Evolutionary conservation across 2,113 vertebrate species (phyloP), one percentile per base, ranked within the genome.

Genomic region (Amphiprion ocellaris): DNA sequence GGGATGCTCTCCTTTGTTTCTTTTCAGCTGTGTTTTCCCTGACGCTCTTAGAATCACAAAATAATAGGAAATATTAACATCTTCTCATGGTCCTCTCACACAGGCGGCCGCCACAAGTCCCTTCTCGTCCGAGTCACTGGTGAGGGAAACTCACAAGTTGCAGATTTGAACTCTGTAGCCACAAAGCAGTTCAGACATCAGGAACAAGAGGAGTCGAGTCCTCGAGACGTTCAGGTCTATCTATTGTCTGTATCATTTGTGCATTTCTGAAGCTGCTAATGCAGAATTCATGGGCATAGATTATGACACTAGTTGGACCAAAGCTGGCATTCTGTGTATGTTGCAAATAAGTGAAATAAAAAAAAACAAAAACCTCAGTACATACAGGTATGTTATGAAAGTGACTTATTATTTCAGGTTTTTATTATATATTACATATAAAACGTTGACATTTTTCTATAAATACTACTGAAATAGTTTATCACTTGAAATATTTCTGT

Each of bases 101-200:
- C 86, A 92, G 92, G 79, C 81, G 87, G 23, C 87, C 91, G 17
- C 88, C 88, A 17, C 88, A 90, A 12, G 33, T 76, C 66, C 87
- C 86, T 4, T 76, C 90, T 74, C 86, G 89, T 41, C 79, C 86
- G 16, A 89, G 81, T 81, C 79, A 87, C 15, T 81, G 87, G 79
- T 91, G 86, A 92, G 17, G 54, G 65, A 72, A 60, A 3, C 50
- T 44, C 12, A 4, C 11, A 12, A 4, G 14, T 44, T 30, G 30
- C 41, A 44, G 41, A 44, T 15, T 44, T 44, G 41, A 12, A 15
- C 12, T 44, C 41, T 12, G 41, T 1, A 8, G 21, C 1, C 41
- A 26, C 47, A 11, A 41, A 10, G 17, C n/a, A 15, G 41, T 37
- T 52, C 0, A 9, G 46, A 70, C 66, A 44, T 49, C 52, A 1